Evolutionary conservation across 2,888 invertebrate species (phyloP), one percentile per base, ranked within the genome.

Genomic region (Nomada ruficornis): DNA sequence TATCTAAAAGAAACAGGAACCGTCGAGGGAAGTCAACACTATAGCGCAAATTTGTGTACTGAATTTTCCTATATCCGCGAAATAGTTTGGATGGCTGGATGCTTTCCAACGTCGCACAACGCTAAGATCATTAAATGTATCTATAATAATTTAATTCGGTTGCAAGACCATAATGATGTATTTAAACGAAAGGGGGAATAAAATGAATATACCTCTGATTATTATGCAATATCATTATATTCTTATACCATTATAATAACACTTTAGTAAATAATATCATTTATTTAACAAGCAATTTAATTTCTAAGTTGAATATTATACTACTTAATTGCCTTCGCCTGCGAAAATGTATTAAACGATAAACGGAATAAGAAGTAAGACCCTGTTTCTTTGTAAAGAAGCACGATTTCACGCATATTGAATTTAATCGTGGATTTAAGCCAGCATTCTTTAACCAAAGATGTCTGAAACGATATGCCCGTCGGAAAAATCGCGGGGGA

Each of bases 361-460:
- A 20, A 23, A 13, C 9, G 26, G 47, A 73, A 42, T 42, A 20
- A 18, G 15, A 42, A 59, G 15, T 13, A 44, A 62, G 23, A 44
- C 63, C 55, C 23, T 20, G 57, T 5, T n/a, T 2, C 42, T 44
- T 11, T 50, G n/a, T 60, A 42, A 54, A 52, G 20, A 15, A 36
- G 59, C 65, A 59, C 59, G 81, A 74, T 82, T 81, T 77, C 69
- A 70, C 74, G 47, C 73, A 65, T 50, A 47, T 54, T 18, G 73
- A 65, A 86, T 82, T 82, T 73, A 82, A 84, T 84, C 75, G 63
- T n/a, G 44, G 75, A 74, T 65, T 77, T 63, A 29, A 70, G 50
- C n/a, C 67, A 57, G 23, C 50, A 73, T 75, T 55, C 73, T 67
- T 85, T 72, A 77, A 76, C 50, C 64, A 36, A 36, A 67, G 59